These are phyloP conservation scores for Baronia brevicornis DNA, from an alignment of 2,888 invertebrate genomes.

Conservation along the genomic window DNA sequence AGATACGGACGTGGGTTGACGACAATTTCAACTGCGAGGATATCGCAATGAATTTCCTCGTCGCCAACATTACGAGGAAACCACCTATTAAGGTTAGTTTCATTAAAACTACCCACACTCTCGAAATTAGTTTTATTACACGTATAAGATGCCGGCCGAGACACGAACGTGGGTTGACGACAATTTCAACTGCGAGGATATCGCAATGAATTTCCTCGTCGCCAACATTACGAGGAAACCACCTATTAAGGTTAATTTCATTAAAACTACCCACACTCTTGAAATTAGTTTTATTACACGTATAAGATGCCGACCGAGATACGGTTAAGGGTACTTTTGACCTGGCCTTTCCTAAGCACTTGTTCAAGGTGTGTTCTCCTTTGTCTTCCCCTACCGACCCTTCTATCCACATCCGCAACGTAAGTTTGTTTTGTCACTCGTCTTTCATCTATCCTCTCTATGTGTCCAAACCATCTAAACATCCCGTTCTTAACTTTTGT, in stretches of 20 bases:
- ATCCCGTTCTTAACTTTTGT: too few species aligned
- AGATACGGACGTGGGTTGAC: constrained; percentile 93
- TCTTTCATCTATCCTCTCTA: too few species aligned
- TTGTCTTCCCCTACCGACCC: too few species aligned
- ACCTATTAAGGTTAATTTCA: constrained; percentile 88
- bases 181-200: constrained; percentile 98
- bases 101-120: too few species aligned
- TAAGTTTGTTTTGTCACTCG: too few species aligned
- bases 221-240: constrained; percentile 95
- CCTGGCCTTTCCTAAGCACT: too few species aligned
- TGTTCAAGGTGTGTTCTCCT: too few species aligned
- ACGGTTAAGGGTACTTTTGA: constrained; percentile 92
- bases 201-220: constrained; percentile 98
- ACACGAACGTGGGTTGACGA: constrained; percentile 94
- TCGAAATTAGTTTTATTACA: too few species aligned
- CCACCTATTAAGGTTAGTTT: constrained; percentile 90
- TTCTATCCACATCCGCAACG: too few species aligned
- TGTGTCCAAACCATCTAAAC: too few species aligned
- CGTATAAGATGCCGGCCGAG: constrained; percentile 88
- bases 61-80: constrained; percentile 94
- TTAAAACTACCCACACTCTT: too few species aligned
- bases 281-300: too few species aligned
- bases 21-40: constrained; percentile 98
- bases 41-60: constrained; percentile 98
- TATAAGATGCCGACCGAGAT: constrained; percentile 90